Evolutionary conservation across 2,797 vertebrate species (phyloP), one percentile per base, ranked within the genome.

Genomic region (Stomatorhinus walkeri): DNA sequence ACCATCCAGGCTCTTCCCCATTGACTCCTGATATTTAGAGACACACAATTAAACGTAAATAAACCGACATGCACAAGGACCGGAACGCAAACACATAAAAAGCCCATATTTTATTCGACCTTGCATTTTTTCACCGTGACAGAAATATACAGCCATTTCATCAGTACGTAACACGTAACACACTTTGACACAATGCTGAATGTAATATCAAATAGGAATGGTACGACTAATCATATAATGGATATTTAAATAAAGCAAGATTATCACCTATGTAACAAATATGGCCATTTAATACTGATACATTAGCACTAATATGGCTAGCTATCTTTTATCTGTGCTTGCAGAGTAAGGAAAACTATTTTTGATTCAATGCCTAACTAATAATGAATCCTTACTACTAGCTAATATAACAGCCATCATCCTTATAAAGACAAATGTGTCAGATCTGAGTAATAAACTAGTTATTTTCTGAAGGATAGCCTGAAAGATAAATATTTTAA

Each of bases 1-100:
- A 49, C 97, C 97, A 91, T 99, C 98, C 49, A 93, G 95, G 91
- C 96, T 98, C 93, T 98, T 99, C 28, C 97, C 98, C 98, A 99
- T 99, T 7, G 97, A 98, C 90, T 99, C 98, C 98, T 99, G 89
- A 90, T 89, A 86, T 54, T 85, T 22, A 46, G 1, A 61, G 64
- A 87, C 19, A 90, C n/a, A 87, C 52, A 61, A 52, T 24, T 79
- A 19, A 76, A 51, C 2, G 6, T 49, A 49, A n/a, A 36, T 4
- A 24, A n/a, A 24, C 40, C 14, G 43, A 49, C 79, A 0, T 2
- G 40, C 40, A 81, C 32, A 40, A 46, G 9, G 43, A n/a, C 40
- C 40, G 19, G n/a, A 43, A 49, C 46, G 16, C n/a, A 10, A 22
- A 10, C 81, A 49, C 43, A 10, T 24, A 40, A 79, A 40, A 79